A percentile compares a stretch with the other conserved stretches of the same genome.
phyloP scores from a whole-genome alignment of 2,113 vertebrate species.

The Syngnathus floridae region DNA sequence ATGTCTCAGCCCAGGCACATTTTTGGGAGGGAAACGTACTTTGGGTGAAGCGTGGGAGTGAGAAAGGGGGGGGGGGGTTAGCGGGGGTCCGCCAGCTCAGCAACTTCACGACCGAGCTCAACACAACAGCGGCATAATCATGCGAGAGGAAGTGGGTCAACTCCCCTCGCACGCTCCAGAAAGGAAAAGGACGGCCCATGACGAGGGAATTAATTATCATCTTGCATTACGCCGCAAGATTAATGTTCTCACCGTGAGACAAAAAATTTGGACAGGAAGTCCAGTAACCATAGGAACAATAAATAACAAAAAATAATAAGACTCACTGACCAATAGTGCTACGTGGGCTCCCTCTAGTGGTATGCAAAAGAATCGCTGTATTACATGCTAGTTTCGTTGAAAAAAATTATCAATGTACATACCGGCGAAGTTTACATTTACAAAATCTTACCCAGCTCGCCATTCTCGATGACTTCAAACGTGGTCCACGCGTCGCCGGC shows the following conservation, averaged over 20 bases:
- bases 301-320: neutral
- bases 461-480: slow-evolving; percentile 94
- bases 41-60: neutral
- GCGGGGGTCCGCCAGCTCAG: slow-evolving; percentile 24
- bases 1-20: no score
- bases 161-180: slow-evolving; percentile 23
- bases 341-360: neutral
- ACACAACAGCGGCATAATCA: slow-evolving; percentile 33
- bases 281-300: neutral
- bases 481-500: slow-evolving; percentile 79
- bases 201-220: slow-evolving; percentile 50
- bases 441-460: slow-evolving; percentile 81
- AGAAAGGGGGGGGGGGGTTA: no score
- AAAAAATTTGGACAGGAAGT: slow-evolving; percentile 12
- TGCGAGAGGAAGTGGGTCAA: slow-evolving; percentile 44
- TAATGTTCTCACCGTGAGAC: slow-evolving; percentile 28
- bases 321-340: neutral
- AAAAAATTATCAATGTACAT: no score
- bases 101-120: slow-evolving; percentile 25
- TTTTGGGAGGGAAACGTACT: neutral
- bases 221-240: neutral
- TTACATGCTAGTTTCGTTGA: no score
- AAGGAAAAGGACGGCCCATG: slow-evolving; percentile 47
- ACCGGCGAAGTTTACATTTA: neutral
- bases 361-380: neutral